Base-by-base conservation (phyloP, 2,113 vertebrate genomes). In the Microcebus jonahi region DNA sequence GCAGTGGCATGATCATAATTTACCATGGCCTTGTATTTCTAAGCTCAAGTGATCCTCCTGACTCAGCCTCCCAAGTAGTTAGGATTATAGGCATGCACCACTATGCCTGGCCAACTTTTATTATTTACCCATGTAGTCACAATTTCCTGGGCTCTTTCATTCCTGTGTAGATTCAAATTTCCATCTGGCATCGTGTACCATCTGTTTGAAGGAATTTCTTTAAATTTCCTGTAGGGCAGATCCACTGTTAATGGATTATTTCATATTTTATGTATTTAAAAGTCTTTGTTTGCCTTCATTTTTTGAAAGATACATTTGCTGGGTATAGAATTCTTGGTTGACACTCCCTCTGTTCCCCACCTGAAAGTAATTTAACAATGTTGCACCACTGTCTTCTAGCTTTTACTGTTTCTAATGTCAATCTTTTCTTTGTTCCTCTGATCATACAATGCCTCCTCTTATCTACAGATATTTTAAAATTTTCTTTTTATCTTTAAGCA, bases 251-350 rank as follows among this genome's bases (percentile, higher is more conserved):
- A 91, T 75, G 18, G n/a, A 77, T 68, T 76, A 18, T 76, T 81
- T 67, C 80, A 87, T 29, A 59, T 87, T 92, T 96, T 89, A 57
- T 76, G 53, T 92, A 3, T n/a, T 39, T 65, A 82, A 70, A 84
- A 45, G 31, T 21, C 23, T 73, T 65, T 29, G 42, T 67, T 63
- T 76, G 29, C 34, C 79, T 90, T 55, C 11, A 36, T 53, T 82
- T 95, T 95, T 67, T 85, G 27, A 67, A 93, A 89, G n/a, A 9
- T 12, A 13, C 0, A 27, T 34, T 53, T 9, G 9, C 34, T 48
- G 27, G 29, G 14, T 50, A 23, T 21, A 61, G 29, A 29, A 23
- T 80, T 90, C 76, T 76, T 90, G 21, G 25, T 71, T 90, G 36
- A 27, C 23, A 59, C 4, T 73, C 2, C 48, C 48, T 27, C 34